phyloP scores from a whole-genome alignment of 2,113 vertebrate genomes.

The Platichthys flesus region DNA sequence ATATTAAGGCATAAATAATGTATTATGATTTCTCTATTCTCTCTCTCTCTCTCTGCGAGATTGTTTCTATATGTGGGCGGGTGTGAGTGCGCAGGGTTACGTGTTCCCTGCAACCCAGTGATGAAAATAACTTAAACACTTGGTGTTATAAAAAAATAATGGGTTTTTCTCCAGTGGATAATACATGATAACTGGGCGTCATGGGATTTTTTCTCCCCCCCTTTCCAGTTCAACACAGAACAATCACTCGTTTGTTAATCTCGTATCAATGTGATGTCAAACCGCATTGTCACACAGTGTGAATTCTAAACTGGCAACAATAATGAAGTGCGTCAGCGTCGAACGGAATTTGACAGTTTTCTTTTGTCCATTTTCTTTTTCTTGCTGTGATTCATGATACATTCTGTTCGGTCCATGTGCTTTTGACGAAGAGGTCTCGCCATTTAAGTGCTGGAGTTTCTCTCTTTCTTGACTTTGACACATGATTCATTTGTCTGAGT shows the following conservation, averaged over 20 bases:
- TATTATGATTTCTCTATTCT: slow-evolving; percentile 52
- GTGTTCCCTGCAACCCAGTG: neutral
- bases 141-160: neutral
- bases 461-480: slow-evolving; percentile 15
- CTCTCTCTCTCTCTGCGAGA: neutral
- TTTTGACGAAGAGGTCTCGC: neutral
- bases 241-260: neutral
- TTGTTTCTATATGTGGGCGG: neutral
- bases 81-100: neutral
- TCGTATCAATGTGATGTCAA: slow-evolving; percentile 22
- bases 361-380: neutral
- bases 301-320: slow-evolving; percentile 17
- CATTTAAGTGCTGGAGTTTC: slow-evolving; percentile 5
- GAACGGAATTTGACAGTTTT: slow-evolving; percentile 9
- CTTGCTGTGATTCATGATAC: slow-evolving; percentile 6
- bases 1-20: slow-evolving; percentile 75
- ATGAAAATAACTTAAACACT: slow-evolving; percentile 20
- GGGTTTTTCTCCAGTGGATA: neutral
- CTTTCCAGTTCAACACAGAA: neutral
- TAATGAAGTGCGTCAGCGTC: slow-evolving; percentile 8
- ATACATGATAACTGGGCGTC: neutral
- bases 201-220: neutral
- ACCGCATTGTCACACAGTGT: slow-evolving; percentile 10
- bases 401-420: neutral
- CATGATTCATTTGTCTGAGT: slow-evolving; percentile 34